Conservation (phyloP, 37 sponge, comb jelly and placozoan genomes). For the Chondrosia reniformis region DNA sequence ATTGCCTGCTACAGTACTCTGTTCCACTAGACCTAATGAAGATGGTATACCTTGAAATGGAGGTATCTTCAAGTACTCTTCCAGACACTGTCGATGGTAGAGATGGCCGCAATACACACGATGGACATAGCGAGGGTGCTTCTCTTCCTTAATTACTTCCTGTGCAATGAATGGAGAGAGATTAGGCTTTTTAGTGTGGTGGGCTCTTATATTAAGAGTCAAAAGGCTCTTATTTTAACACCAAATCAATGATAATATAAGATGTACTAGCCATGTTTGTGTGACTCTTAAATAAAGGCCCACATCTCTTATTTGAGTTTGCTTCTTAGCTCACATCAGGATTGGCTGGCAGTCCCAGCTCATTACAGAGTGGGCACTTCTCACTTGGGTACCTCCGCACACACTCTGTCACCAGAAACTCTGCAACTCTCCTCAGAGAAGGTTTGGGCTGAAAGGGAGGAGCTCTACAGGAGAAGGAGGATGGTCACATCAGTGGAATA, state of each 20-base stretch:
- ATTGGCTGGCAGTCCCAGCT: conserved; percentile 62
- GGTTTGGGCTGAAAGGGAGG: conserved; percentile 77
- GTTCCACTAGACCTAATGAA: too few relatives aligned
- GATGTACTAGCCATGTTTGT: too few relatives aligned
- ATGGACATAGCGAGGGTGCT: conserved; percentile 50
- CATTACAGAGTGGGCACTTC: conserved; percentile 74
- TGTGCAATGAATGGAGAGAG: not conserved
- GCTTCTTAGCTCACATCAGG: conserved; percentile 53
- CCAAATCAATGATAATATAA: too few relatives aligned
- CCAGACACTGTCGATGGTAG: conserved; percentile 81
- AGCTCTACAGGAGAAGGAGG: conserved; percentile 32
- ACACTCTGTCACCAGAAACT: conserved; percentile 68
- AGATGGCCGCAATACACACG: conserved; percentile 87
- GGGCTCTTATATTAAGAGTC: too few relatives aligned
- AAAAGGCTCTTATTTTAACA: too few relatives aligned
- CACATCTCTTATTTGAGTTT: too few relatives aligned
- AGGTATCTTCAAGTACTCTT: conserved; percentile 83
- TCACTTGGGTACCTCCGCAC: conserved; percentile 53
- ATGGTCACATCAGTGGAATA: not conserved
- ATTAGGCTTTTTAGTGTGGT: too few relatives aligned
- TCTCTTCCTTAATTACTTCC: conserved; percentile 49
- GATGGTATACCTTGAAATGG: conserved; percentile 92
- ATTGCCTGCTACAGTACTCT: too few relatives aligned
- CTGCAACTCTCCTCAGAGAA: conserved; percentile 60
- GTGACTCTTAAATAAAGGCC: too few relatives aligned